phyloP scores from a whole-genome alignment of 1,140 invertebrate species.

The Gerris buenoi region DNA sequence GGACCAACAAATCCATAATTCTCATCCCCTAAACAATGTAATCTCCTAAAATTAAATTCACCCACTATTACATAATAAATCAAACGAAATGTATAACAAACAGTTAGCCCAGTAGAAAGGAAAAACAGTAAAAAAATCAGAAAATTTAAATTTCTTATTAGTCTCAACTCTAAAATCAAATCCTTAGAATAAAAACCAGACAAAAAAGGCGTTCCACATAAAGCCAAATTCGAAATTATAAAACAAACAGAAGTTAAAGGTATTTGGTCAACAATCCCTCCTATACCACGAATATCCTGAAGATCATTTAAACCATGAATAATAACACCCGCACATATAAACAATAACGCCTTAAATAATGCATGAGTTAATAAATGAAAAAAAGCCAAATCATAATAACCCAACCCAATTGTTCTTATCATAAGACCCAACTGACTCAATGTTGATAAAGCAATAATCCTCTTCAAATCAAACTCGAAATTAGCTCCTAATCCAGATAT shows the following conservation, averaged over 20 bases:
- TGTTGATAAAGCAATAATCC: slow-evolving; percentile 55
- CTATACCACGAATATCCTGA: not conserved
- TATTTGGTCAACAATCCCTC: no score
- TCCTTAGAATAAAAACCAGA: not conserved
- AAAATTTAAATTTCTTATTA: no score
- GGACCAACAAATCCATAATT: no score
- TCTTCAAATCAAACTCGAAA: slow-evolving; percentile 49
- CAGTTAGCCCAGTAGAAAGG: no score
- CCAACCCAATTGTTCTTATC: slow-evolving; percentile 25
- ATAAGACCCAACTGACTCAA: slow-evolving; percentile 48
- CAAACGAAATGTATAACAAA: no score
- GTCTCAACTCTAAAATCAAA: not conserved
- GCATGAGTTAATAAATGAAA: not conserved
- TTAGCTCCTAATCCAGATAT: slow-evolving; percentile 39
- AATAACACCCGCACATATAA: not conserved
- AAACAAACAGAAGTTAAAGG: not conserved
- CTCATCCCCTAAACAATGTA: no score
- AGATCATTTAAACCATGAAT: not conserved
- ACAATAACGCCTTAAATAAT: not conserved
- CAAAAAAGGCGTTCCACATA: not conserved
- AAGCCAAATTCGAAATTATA: not conserved
- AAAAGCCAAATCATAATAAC: not conserved
- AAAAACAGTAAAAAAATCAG: no score
- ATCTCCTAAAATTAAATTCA: no score
- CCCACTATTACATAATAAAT: no score